Evolutionary conservation across 2,797 vertebrate genomes (phyloP), one percentile per base, ranked within the genome.

Genomic region (Kryptolebias ocellatus): DNA sequence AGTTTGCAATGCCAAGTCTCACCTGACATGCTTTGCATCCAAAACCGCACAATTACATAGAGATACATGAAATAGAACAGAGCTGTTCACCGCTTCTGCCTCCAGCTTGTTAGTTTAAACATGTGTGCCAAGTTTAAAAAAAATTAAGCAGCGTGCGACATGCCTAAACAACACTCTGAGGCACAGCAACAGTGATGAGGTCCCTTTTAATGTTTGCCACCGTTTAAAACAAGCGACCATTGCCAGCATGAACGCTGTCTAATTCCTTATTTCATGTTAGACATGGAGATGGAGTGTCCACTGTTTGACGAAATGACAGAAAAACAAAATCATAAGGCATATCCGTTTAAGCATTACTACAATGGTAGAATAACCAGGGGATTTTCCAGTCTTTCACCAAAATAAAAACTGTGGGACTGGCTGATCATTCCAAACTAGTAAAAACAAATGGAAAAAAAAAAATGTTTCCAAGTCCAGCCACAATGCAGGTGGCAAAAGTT

Each of bases 401-500:
- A 34, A 34, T 34, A 34, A 34, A 24, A 34, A 34, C 31, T 5
- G 31, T 6, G 31, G 31, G 31, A 34, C 9, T 34, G 31, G 31
- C 31, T 9, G 31, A 34, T 34, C 31, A 9, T 34, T 34, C 31
- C 31, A 34, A 9, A 34, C 31, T 34, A 34, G 31, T 34, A 34
- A 34, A 34, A 34, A 34, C 31, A 34, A 59, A 62, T 46, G 53
- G 59, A 47, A 54, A 44, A 24, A 46, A 46, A 69, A 31, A 77
- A 56, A 70, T 71, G 51, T 54, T 27, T 42, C 44, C 20, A 72
- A 34, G 46, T 71, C 34, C 11, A 31, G 53, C 80, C 7, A 47
- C 14, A 8, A 9, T 45, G 37, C 71, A 75, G 74, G 80, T 81
- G 76, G 60, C 27, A 52, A 59, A 47, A 60, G 67, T 46, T 79